These are phyloP conservation scores for Matsumyia berberina DNA, from an alignment of 2,888 invertebrate genomes.

Conservation along the genomic window DNA sequence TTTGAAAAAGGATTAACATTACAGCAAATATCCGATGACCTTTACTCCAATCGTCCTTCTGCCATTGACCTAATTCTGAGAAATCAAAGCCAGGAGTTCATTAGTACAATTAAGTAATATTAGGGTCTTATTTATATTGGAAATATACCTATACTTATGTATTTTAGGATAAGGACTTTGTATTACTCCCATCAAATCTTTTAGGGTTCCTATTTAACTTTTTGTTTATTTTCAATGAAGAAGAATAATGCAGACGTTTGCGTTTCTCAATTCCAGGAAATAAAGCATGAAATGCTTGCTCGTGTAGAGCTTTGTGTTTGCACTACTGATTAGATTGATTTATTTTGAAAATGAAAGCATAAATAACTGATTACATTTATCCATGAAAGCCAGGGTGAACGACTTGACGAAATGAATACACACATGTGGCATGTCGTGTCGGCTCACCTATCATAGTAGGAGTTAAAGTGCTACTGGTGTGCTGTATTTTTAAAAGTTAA, in stretches of 20 bases:
- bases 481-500: slow-evolving; percentile 38
- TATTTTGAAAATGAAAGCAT: slow-evolving; percentile 33
- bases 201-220: neutral
- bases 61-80: neutral
- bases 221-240: neutral
- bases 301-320: slow-evolving; percentile 8
- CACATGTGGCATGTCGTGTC: neutral
- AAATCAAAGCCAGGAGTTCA: neutral
- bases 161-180: slow-evolving; percentile 3
- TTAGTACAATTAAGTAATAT: slow-evolving; percentile 23
- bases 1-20: neutral
- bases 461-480: neutral
- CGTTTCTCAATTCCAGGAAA: neutral
- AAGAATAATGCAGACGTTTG: slow-evolving; percentile 3
- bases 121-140: slow-evolving; percentile 16
- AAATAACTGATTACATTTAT: slow-evolving; percentile 37
- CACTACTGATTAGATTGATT: slow-evolving; percentile 20
- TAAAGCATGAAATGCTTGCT: neutral
- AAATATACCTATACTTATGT: slow-evolving; percentile 14
- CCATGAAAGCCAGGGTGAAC: neutral
- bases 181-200: neutral
- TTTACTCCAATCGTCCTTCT: neutral
- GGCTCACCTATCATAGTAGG: neutral
- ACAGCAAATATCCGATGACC: neutral
- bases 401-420: slow-evolving; percentile 6